Evolutionary conservation across 2,113 vertebrate genomes (phyloP), one percentile per base, ranked within the genome.

Genomic region (Tiliqua scincoides): DNA sequence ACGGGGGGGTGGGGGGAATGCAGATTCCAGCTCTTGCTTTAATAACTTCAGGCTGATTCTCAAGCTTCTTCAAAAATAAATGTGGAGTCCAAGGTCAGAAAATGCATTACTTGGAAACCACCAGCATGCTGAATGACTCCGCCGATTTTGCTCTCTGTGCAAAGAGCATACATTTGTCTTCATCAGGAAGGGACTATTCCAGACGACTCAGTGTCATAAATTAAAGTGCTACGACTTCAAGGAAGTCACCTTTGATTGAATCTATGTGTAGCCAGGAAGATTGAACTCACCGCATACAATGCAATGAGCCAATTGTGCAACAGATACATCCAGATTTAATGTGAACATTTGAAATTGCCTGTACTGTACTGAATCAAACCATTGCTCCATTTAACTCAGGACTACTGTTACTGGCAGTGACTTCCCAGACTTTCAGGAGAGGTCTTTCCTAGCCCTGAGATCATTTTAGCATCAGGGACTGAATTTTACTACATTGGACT

Each of bases 41-140:
- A 94, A 95, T 95, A 93, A 96, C 95, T 92, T 95, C 89, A 95
- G 94, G 93, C 91, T 87, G 89, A 94, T 90, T 95, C 89, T 95
- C 83, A 88, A 88, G 91, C 89, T 88, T 95, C 92, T 95, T 94
- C 91, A 95, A 92, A 95, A 91, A 93, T 89, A 93, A 95, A 96
- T 92, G 94, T 85, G 89, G 82, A 93, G 35, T 89, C 93, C 91
- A 96, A 96, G 94, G 95, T 96, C 94, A 95, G 90, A 94, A 91
- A 93, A 93, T 68, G 82, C 35, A 88, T 95, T 90, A 88, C 90
- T 85, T 87, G 87, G 74, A 94, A 92, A 92, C 87, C 91, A 89
- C 83, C 91, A 94, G 79, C 93, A 96, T 94, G 91, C 91, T 90
- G 80, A 95, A 88, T 17, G 48, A 67, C 82, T 8, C 67, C 72